Evolutionary conservation across 2,888 invertebrate genomes (phyloP), one percentile per base, ranked within the genome.

Genomic region (Acleris sparsana): DNA sequence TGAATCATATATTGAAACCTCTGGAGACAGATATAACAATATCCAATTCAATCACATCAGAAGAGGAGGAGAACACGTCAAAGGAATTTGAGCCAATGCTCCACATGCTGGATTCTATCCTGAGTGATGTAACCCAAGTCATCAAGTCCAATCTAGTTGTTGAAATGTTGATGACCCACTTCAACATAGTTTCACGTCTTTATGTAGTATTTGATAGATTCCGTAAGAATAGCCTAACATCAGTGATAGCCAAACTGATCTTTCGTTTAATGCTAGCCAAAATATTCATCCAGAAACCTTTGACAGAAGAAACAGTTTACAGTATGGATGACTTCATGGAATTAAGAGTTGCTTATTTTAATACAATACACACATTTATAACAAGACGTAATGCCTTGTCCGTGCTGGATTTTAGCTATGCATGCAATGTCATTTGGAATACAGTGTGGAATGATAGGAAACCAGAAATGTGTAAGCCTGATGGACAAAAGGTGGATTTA

Each of bases 1-100:
- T 96, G 2, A 75, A 78, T 17, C 86, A 89, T 69, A 93, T 96
- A 25, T 80, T 95, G 55, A 86, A 88, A 53, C 95, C 95, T 0
- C 79, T 96, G 4, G 93, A 94, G 22, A 91, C 93, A 16, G 65
- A 33, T n/a, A 43, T 60, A 16, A 18, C 39, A 25, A 2, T 65
- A 44, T 60, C 89, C 93, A 87, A 93, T 62, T 88, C 91, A 64
- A 73, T 93, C 73, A 83, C 88, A 33, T 83, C 92, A 78, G 87
- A 94, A 73, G 85, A 90, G 56, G 92, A 93, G 72, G 88, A 92
- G n/a, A 84, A 88, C 53, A 79, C 94, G 49, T 87, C 93, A 70
- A 92, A 92, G 73, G 86, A 84, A n/a, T 73, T 95, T 39, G 89
- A 93, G 18, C 94, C 95, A 0, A 91, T 94, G 22, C 69, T 95